Percentiles rank a stretch among this genome's conserved stretches.
Evolutionary conservation across 2,113 vertebrate species (phyloP).

Genomic region (Gymnogyps californianus): DNA sequence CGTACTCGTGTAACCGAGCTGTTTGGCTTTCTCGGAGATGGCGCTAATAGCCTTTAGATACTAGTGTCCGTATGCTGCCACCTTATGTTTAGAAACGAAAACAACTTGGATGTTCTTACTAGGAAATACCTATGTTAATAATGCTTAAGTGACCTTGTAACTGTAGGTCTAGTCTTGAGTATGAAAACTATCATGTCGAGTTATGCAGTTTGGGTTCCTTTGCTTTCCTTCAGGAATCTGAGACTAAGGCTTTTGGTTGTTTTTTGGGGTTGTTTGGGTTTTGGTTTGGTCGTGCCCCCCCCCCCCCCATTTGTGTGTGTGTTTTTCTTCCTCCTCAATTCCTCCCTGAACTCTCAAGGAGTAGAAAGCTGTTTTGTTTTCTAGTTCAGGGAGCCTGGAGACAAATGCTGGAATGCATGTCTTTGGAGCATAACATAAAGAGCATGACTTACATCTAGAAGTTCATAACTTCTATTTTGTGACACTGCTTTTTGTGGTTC

Average conservation of each 20-base stretch:
- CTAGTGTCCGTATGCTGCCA: background rate
- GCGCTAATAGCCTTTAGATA: background rate
- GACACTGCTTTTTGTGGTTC: background rate
- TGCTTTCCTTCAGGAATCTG: background rate
- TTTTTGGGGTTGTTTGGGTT: background rate
- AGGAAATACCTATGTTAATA: background rate
- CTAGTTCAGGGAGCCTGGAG: background rate
- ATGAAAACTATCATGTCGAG: background rate
- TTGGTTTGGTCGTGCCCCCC: background rate
- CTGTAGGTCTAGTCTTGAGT: background rate
- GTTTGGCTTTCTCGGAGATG: background rate
- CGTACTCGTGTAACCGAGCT: accelerated
- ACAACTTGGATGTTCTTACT: background rate
- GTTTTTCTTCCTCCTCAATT: background rate
- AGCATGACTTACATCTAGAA: background rate
- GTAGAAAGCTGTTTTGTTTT: background rate
- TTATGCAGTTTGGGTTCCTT: background rate
- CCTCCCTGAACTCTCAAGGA: background rate
- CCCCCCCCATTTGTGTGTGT: background rate
- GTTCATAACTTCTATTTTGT: background rate
- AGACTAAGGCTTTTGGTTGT: background rate
- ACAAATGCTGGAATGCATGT: background rate
- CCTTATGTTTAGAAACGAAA: background rate
- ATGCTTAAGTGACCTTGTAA: background rate
- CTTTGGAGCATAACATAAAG: background rate